A percentile compares a stretch with the other conserved stretches of the same genome.
These are phyloP conservation scores for Asbolus verrucosus DNA, from an alignment of 1,140 invertebrate genomes.

Conservation along the genomic window DNA sequence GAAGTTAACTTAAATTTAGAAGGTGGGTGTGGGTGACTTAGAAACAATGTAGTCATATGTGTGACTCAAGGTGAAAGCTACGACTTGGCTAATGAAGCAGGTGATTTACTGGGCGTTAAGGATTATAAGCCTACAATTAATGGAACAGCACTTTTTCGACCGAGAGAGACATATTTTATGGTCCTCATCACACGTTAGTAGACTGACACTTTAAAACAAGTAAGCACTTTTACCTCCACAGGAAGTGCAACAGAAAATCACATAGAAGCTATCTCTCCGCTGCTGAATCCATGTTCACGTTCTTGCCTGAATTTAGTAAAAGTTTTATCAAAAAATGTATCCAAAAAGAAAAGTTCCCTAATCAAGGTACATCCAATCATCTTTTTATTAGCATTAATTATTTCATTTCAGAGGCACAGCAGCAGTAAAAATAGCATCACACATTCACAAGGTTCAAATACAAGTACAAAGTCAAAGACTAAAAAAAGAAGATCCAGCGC, in stretches of 20 bases:
- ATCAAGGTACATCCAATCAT: neutral
- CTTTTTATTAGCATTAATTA: neutral
- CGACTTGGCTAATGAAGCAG: constrained; percentile 1
- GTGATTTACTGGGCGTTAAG: neutral
- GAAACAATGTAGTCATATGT: neutral
- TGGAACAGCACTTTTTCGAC: neutral
- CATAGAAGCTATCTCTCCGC: neutral
- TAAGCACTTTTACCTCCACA: no score
- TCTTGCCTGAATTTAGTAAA: no score
- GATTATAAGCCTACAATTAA: constrained; percentile 12
- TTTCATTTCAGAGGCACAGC: neutral
- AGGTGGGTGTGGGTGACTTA: neutral
- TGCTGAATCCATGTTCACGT: constrained; percentile 5
- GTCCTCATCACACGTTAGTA: constrained; percentile 1
- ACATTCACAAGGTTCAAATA: neutral
- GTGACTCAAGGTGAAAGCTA: neutral
- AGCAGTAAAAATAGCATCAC: constrained; percentile 7
- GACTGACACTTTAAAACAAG: neutral
- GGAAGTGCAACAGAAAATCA: neutral
- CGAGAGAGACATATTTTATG: constrained; percentile 6
- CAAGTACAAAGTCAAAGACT: constrained; percentile 5
- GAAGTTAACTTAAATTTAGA: constrained; percentile 15
- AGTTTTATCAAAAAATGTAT: no score
- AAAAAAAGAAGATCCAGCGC: constrained; percentile 9
- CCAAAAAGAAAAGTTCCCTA: no score